Conservation (phyloP, 2,113 vertebrate species). For the Chaetops frenatus region DNA sequence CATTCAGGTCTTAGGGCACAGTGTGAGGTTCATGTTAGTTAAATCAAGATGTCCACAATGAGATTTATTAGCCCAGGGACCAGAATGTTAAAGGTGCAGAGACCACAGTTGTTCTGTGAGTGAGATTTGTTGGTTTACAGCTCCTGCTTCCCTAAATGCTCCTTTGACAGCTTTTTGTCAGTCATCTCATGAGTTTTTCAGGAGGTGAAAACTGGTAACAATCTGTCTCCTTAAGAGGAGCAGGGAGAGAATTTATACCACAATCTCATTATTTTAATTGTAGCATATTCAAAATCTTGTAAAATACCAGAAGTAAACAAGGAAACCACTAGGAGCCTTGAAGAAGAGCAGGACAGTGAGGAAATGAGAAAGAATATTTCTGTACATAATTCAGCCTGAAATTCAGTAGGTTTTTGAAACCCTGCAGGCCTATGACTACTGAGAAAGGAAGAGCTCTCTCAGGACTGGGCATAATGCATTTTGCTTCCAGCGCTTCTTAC, state of each 20-base stretch:
- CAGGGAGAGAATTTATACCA: slow-evolving; percentile 4
- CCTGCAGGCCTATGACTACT: not conserved
- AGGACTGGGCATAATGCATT: not conserved
- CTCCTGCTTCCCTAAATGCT: not conserved
- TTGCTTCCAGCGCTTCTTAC: not conserved
- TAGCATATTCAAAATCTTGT: slow-evolving; percentile 2
- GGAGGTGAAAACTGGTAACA: not conserved
- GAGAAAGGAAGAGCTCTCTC: not conserved
- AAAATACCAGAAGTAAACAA: slow-evolving; percentile 38
- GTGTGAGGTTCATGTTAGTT: not conserved
- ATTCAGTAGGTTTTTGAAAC: not conserved
- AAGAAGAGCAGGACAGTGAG: not conserved
- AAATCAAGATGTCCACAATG: not conserved
- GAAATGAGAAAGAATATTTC: not conserved
- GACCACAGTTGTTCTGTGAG: not conserved
- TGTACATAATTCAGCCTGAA: not conserved
- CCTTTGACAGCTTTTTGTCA: slow-evolving; percentile 32
- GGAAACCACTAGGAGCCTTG: not conserved
- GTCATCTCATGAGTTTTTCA: slow-evolving; percentile 2
- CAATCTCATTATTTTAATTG: slow-evolving; percentile 41
- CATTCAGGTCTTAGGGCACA: not conserved
- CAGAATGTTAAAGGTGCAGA: not conserved
- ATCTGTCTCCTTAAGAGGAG: slow-evolving; percentile 4
- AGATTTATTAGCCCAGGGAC: not conserved
- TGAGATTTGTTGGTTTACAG: not conserved